Evolutionary conservation across 2,797 vertebrate genomes (phyloP), one percentile per base, ranked within the genome.

Genomic region (Parauchenoglanis ngamensis): DNA sequence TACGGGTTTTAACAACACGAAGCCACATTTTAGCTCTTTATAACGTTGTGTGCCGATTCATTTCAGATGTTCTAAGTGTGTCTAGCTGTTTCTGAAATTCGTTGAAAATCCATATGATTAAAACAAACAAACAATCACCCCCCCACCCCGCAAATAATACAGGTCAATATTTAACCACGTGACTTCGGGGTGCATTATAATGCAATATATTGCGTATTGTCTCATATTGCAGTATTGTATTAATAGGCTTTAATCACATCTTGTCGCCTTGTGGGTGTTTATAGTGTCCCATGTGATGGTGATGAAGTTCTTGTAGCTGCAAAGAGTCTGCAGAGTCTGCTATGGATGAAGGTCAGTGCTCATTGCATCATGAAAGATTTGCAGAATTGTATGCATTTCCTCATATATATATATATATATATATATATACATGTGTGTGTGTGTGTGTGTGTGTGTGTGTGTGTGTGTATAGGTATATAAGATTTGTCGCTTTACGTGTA

Each of bases 1-100:
- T 25, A 31, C 77, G 82, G 78, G 40, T 80, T 84, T 87, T 49
- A 85, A 54, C 87, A 79, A 73, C 85, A 83, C 61, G 4, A 65
- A 76, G 73, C 23, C 65, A 57, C 59, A 56, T 61, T 87, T 17
- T 65, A 76, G 21, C 40, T 78, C n/a, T 57, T 52, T 44, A 54
- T 31, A 31, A 35, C 59, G 21, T 23, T 35, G 59, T 63, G 57
- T 52, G 59, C 10, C 1, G 15, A 85, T 21, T 49, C 19, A 85
- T 59, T 56, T 75, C 35, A 44, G 12, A 81, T 63, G 6, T 15
- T 72, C 4, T 31, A 40, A 8, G 8, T 28, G 28, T 15, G 1
- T 21, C 46, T 23, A 40, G 7, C 82, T 83, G 35, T n/a, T n/a
- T 63, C 13, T 13, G 11, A 81, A 61, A 44, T 25, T 46, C 5